A percentile compares a stretch with the other conserved stretches of the same genome.
Conservation (phyloP, 2,113 vertebrate species). For the Pituophis catenifer region DNA sequence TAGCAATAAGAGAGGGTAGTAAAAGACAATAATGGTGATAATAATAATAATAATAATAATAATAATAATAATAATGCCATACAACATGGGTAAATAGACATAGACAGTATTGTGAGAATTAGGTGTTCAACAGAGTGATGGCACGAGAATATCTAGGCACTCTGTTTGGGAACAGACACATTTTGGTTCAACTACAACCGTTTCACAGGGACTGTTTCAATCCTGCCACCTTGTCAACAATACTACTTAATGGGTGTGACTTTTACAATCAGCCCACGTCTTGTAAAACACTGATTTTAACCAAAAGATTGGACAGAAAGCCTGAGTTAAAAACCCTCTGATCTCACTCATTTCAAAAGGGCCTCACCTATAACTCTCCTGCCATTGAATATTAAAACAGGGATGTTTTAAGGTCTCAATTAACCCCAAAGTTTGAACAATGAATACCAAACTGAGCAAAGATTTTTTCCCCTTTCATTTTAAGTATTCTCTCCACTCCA, state of each 20-base stretch:
- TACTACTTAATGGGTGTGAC: constrained; percentile 34
- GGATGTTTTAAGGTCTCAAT: constrained; percentile 22
- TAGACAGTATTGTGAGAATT: neutral
- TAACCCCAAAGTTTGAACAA: constrained; percentile 16
- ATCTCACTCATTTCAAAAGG: constrained; percentile 27
- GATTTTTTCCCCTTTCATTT: constrained; percentile 19
- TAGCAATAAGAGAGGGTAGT: too few relatives aligned
- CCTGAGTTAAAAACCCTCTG: constrained; percentile 13
- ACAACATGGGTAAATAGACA: neutral
- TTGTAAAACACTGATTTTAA: constrained; percentile 30
- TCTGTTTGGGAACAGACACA: neutral
- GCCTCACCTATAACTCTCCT: constrained; percentile 14
- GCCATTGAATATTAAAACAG: constrained; percentile 37
- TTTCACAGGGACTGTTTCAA: constrained; percentile 37
- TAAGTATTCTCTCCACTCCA: constrained; percentile 2
- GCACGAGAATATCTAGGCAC: neutral
- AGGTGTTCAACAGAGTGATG: neutral
- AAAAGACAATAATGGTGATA: neutral
- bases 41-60: neutral
- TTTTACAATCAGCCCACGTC: constrained; percentile 24
- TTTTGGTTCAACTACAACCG: constrained; percentile 38
- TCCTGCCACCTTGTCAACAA: constrained; percentile 49
- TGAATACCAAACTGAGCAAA: constrained; percentile 5
- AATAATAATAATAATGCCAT: neutral
- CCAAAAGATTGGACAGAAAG: constrained; percentile 29